phyloP scores from a whole-genome alignment of 2,113 vertebrate genomes.

The Centropristis striata region DNA sequence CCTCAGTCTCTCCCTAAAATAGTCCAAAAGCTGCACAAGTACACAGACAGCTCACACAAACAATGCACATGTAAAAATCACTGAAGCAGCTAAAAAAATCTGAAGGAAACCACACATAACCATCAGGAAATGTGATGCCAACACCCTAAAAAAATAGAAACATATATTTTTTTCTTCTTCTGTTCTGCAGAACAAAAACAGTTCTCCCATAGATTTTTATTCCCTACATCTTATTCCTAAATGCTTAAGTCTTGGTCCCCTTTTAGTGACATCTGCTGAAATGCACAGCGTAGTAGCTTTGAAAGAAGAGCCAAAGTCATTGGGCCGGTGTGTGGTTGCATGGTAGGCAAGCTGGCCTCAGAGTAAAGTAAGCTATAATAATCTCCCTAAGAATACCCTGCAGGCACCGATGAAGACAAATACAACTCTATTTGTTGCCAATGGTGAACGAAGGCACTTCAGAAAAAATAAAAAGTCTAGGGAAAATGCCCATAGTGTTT shows the following conservation, averaged over 20 bases:
- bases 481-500: background rate
- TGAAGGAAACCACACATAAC: constrained; percentile 53
- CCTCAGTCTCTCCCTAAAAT: constrained; percentile 54
- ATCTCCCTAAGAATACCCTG: constrained; percentile 66
- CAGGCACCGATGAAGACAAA: constrained; percentile 55
- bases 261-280: constrained; percentile 62
- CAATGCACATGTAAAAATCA: constrained; percentile 56
- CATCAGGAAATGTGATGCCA: constrained; percentile 65
- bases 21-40: constrained; percentile 49
- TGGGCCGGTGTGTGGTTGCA: constrained; percentile 49
- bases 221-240: constrained; percentile 1
- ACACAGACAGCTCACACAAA: constrained; percentile 34
- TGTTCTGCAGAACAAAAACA: constrained; percentile 17
- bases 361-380: constrained; percentile 64
- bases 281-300: constrained; percentile 49
- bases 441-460: background rate
- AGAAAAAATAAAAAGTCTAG: background rate
- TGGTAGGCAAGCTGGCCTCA: constrained; percentile 44
- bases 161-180: background rate
- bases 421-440: constrained; percentile 25
- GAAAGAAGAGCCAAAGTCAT: constrained; percentile 53
- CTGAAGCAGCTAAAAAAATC: constrained; percentile 43
- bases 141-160: constrained; percentile 41
- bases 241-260: background rate
- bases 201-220: constrained; percentile 11